These are phyloP conservation scores for Pseudomyrmex pallidus DNA, from an alignment of 1,140 invertebrate genomes.

Conservation along the genomic window DNA sequence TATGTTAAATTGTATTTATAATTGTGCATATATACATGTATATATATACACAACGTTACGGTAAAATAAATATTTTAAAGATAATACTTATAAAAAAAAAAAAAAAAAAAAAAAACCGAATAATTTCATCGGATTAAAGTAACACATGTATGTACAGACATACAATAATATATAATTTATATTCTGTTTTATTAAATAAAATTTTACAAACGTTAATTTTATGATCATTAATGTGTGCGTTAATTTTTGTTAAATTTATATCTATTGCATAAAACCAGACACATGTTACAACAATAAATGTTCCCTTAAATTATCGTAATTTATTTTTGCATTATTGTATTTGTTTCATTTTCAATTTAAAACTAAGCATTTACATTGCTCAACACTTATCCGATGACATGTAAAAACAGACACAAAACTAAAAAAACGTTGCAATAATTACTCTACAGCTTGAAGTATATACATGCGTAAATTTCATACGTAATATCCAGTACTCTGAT, in stretches of 20 bases:
- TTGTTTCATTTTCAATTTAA: not conserved
- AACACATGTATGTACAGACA: not conserved
- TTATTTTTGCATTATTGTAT: constrained; percentile 5
- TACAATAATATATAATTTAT: not conserved
- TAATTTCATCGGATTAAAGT: not conserved
- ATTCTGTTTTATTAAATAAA: constrained; percentile 17
- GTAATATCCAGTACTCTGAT: not conserved
- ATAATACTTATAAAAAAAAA: not conserved
- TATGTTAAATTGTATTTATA: constrained; percentile 28
- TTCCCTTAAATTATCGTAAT: not conserved
- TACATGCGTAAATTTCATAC: too few species aligned
- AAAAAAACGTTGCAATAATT: too few species aligned
- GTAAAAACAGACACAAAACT: too few species aligned
- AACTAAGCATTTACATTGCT: too few species aligned
- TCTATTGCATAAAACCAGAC: too few species aligned
- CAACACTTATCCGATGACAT: too few species aligned
- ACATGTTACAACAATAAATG: too few species aligned
- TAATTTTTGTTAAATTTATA: too few species aligned
- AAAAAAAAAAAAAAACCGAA: too few species aligned
- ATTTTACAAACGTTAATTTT: not conserved
- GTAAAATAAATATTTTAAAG: constrained; percentile 34
- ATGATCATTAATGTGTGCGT: not conserved
- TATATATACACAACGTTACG: not conserved
- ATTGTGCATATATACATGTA: not conserved
- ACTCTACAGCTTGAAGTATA: too few species aligned